Evolutionary conservation across 2,888 invertebrate genomes (phyloP).

Genomic region (Calameuta filiformis): DNA sequence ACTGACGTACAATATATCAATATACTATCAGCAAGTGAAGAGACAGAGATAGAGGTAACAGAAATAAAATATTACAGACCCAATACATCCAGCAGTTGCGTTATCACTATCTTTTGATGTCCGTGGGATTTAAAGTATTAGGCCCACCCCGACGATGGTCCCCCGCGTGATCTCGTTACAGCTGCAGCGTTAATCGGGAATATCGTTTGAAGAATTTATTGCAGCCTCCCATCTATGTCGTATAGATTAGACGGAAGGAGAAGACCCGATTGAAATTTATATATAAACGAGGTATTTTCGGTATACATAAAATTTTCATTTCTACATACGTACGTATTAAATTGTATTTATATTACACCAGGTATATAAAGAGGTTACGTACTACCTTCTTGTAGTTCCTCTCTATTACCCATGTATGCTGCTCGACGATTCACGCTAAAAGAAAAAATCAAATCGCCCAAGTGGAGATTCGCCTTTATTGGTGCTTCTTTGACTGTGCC

Average conservation of each 20-base stretch:
- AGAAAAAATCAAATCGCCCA: background rate
- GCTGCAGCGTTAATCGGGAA: constrained; percentile 12
- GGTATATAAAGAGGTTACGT: too few relatives aligned
- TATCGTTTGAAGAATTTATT: constrained; percentile 7
- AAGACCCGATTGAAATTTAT: too few relatives aligned
- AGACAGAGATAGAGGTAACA: constrained; percentile 5
- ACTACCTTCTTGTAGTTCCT: too few relatives aligned
- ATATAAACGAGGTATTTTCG: too few relatives aligned
- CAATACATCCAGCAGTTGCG: constrained; percentile 14
- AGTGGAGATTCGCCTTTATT: background rate
- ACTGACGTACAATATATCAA: constrained; percentile 2
- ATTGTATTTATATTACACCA: background rate
- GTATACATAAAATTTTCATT: too few relatives aligned
- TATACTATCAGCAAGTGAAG: constrained; percentile 15
- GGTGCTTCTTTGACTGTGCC: background rate
- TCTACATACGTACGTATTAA: background rate
- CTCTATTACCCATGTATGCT: too few relatives aligned
- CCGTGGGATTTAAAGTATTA: constrained; percentile 31
- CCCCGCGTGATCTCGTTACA: constrained; percentile 9
- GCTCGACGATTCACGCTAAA: background rate
- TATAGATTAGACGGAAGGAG: background rate
- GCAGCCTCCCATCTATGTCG: constrained; percentile 6
- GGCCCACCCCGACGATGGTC: constrained; percentile 4
- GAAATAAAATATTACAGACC: constrained; percentile 14
- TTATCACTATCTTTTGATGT: constrained; percentile 30